A percentile compares a stretch with the other conserved stretches of the same genome.
Evolutionary conservation across 2,888 invertebrate genomes (phyloP).

Genomic region (Furcula furcula): DNA sequence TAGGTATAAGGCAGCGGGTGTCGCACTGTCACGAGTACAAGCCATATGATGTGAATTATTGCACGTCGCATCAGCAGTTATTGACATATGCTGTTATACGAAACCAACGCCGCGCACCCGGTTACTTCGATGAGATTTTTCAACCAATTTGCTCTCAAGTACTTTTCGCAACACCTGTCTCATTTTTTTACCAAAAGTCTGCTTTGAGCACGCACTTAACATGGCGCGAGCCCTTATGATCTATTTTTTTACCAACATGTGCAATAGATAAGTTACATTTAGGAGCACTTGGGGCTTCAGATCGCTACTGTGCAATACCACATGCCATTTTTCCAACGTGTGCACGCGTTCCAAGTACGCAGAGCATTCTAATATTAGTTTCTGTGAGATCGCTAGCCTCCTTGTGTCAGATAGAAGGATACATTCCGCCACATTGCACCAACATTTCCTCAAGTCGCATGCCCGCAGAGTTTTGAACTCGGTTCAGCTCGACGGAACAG

Average conservation of each 20-base stretch:
- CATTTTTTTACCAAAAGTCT: conserved; percentile 54
- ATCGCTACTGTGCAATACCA: conserved; percentile 24
- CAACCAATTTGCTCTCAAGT: conserved; percentile 48
- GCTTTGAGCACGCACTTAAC: conserved; percentile 47
- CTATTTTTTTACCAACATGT: conserved; percentile 49
- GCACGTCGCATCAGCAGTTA: conserved; percentile 40
- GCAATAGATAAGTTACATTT: conserved; percentile 55
- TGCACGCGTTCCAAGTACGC: conserved; percentile 38
- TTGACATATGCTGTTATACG: conserved; percentile 59
- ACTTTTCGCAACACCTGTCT: conserved; percentile 52
- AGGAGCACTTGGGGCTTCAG: conserved; percentile 40
- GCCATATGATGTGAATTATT: conserved; percentile 14
- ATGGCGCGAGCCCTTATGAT: conserved; percentile 50
- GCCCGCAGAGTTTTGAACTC: conserved; percentile 73
- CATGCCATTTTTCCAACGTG: conserved; percentile 41
- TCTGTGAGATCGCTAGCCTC: conserved; percentile 39
- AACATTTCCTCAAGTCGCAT: conserved; percentile 58
- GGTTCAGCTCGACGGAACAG: conserved; percentile 71
- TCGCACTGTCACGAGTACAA: no score
- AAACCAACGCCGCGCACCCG: conserved; percentile 30
- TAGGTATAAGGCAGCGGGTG: no score
- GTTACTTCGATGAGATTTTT: conserved; percentile 48
- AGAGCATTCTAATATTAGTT: conserved; percentile 49
- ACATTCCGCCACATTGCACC: conserved; percentile 52
- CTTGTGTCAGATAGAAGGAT: conserved; percentile 54